A percentile compares a stretch with the other conserved stretches of the same genome.
Conservation (phyloP, 2,888 invertebrate genomes). For the Cryptophagus acutangulus region DNA sequence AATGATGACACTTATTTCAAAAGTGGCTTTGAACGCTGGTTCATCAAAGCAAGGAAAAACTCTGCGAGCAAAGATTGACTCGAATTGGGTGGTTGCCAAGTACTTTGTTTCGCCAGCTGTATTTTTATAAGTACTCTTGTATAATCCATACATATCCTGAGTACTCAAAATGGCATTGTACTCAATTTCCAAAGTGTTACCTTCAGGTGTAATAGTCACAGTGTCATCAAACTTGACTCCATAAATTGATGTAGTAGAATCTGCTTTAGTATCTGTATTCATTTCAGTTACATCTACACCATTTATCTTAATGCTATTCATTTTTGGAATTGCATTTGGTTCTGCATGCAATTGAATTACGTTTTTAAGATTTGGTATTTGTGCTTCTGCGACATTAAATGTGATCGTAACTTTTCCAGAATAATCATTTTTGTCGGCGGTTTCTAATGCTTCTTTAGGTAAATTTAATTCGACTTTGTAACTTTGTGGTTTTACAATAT, state of each 20-base stretch:
- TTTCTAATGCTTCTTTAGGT: slow-evolving; percentile 14
- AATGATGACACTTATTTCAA: slow-evolving; percentile 20
- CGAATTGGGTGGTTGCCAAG: slow-evolving; percentile 29
- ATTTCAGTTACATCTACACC: no score
- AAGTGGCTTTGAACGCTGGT: slow-evolving; percentile 27
- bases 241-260: no score
- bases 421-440: slow-evolving; percentile 15
- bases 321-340: no score
- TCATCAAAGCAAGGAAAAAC: slow-evolving; percentile 33
- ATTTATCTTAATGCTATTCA: no score
- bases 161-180: slow-evolving; percentile 17
- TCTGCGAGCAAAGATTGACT: slow-evolving; percentile 24
- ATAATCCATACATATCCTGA: slow-evolving; percentile 27
- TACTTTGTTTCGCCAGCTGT: slow-evolving; percentile 17
- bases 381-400: slow-evolving; percentile 11
- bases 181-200: not conserved
- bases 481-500: slow-evolving; percentile 48
- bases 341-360: no score
- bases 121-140: slow-evolving; percentile 26
- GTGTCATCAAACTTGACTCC: no score
- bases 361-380: no score
- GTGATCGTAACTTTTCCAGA: slow-evolving; percentile 18
- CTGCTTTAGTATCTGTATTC: no score
- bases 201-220: slow-evolving; percentile 11
- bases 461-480: slow-evolving; percentile 52